Evolutionary conservation across 2,797 vertebrate species (phyloP), one percentile per base, ranked within the genome.

Genomic region (Sylvia borin): DNA sequence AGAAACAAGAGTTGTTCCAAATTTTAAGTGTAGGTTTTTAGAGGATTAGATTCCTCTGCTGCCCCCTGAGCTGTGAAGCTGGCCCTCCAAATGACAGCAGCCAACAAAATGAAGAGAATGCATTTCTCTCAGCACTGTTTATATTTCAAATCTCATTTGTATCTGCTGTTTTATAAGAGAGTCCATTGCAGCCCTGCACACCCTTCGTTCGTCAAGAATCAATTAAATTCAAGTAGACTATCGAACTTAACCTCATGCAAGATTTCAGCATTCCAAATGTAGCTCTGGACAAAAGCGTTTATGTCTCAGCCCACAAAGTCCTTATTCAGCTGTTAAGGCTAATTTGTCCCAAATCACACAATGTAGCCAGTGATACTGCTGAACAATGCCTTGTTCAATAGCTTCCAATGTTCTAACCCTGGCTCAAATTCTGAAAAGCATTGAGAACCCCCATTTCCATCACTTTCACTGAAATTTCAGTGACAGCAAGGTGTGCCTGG

Each of bases 281-380:
- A 96, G 96, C 91, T 84, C 91, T 13, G 73, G 95, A 98, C 97
- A 98, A 98, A 97, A 96, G 95, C 77, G 97, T 96, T 97, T 97
- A 95, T 98, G 96, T 97, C 97, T 96, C 86, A 90, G 86, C 88
- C 93, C 96, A 97, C 94, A 97, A 97, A 97, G 92, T 95, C 93
- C 95, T 94, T 92, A 96, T 98, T 98, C 97, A 97, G 96, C 97
- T 94, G 95, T 93, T 97, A 98, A 97, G 97, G 96, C 97, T 97
- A 97, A 97, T 97, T 97, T 97, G 95, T 97, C 95, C 96, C 95
- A 95, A 97, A 96, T 96, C 93, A 97, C 81, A 98, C 97, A 98
- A 98, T 96, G 96, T 93, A 96, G 95, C 95, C 96, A 97, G 95
- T 98, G 95, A 97, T 97, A 96, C 96, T 91, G 92, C 95, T 80